Conservation (phyloP, 2,797 vertebrate species). For the Anguilla anguilla region DNA sequence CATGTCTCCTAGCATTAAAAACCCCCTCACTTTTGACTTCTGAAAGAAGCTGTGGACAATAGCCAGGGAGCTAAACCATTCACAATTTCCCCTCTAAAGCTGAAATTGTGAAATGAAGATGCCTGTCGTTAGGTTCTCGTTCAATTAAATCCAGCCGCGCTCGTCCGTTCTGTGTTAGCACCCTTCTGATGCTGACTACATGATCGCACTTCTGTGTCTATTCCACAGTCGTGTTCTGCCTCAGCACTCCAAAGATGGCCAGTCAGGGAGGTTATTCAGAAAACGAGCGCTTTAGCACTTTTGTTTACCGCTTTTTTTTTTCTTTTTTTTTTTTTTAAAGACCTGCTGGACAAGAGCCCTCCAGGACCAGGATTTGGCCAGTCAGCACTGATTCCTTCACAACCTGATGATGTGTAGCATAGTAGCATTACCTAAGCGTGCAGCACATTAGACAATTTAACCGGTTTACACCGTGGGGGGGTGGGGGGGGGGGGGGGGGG, state of each 20-base stretch:
- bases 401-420: background rate
- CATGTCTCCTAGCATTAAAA: background rate
- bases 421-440: background rate
- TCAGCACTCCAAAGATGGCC: background rate
- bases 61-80: background rate
- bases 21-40: background rate
- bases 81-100: background rate
- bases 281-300: background rate
- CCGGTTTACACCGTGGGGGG: background rate
- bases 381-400: conserved; percentile 3
- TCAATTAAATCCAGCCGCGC: background rate
- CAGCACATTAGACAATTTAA: background rate
- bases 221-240: background rate
- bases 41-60: background rate
- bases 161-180: background rate
- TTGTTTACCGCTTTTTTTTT: background rate
- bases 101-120: background rate
- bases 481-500: background rate
- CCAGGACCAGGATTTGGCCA: background rate
- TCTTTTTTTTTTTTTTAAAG: background rate
- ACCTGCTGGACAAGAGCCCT: background rate
- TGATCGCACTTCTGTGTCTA: background rate
- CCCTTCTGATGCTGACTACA: background rate
- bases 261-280: background rate
- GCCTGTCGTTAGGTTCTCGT: background rate